These are phyloP conservation scores for Microctonus aethiopoides DNA, from an alignment of 2,888 invertebrate species.

Conservation along the genomic window DNA sequence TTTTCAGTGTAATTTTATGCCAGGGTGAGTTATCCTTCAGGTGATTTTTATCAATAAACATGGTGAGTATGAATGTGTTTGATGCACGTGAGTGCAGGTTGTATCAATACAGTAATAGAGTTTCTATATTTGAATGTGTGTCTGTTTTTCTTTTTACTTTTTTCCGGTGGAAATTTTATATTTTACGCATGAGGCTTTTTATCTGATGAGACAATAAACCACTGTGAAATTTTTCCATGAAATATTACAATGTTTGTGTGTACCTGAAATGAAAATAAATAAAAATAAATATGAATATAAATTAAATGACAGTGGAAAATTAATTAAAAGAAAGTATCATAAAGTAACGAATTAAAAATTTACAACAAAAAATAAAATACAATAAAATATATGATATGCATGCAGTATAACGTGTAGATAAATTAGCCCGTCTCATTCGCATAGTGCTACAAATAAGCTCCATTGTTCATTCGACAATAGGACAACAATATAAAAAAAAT, in stretches of 20 bases:
- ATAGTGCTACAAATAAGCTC: slow-evolving; percentile 1
- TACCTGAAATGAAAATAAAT: neutral
- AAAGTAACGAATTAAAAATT: neutral
- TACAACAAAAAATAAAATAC: neutral
- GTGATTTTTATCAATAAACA: slow-evolving; percentile 29
- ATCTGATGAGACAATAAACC: no score
- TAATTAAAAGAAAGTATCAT: neutral
- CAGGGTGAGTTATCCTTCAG: slow-evolving; percentile 27
- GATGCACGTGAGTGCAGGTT: slow-evolving; percentile 24
- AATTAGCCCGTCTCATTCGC: no score
- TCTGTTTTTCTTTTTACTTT: neutral
- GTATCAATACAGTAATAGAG: neutral
- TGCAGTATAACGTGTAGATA: no score
- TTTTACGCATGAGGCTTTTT: no score
- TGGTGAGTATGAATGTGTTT: slow-evolving; percentile 28
- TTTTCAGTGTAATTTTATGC: slow-evolving; percentile 31
- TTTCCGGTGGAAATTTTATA: no score
- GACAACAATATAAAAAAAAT: neutral
- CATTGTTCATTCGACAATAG: slow-evolving; percentile 33
- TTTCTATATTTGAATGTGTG: neutral
- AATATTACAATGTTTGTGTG: no score
- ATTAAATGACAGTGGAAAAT: neutral
- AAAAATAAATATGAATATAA: neutral
- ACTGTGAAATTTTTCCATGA: no score
- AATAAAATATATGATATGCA: neutral